Evolutionary conservation across 2,888 invertebrate species (phyloP).

Genomic region (Brenthis ino): DNA sequence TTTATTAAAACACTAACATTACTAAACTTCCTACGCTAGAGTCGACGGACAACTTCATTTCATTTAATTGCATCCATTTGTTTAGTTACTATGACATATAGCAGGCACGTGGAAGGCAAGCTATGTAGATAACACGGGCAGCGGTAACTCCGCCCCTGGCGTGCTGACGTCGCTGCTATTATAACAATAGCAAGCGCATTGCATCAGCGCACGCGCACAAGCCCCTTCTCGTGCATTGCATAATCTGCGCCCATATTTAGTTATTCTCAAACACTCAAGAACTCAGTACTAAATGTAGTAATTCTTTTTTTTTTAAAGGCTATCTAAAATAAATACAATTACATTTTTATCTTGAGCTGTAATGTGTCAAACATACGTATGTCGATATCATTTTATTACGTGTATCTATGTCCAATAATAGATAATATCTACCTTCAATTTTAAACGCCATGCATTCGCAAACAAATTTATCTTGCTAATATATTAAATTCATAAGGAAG

Average conservation of each 20-base stretch:
- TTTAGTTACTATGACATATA: slow-evolving; percentile 19
- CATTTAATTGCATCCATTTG: background rate
- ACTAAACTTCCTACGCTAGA: background rate
- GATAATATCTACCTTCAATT: slow-evolving; percentile 42
- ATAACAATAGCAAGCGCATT: slow-evolving; percentile 47
- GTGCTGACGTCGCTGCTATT: slow-evolving; percentile 49
- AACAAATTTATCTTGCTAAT: slow-evolving; percentile 39
- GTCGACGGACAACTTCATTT: background rate
- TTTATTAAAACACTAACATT: slow-evolving; percentile 1
- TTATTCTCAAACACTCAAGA: slow-evolving; percentile 18
- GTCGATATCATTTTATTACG: slow-evolving; percentile 4
- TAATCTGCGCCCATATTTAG: slow-evolving; percentile 33
- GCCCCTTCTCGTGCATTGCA: slow-evolving; percentile 39
- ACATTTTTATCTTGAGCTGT: slow-evolving; percentile 12
- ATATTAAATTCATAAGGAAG: slow-evolving; percentile 41
- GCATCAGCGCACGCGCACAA: slow-evolving; percentile 47
- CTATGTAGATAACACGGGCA: slow-evolving; percentile 25
- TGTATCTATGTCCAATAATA: slow-evolving; percentile 7
- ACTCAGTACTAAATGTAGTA: slow-evolving; percentile 1
- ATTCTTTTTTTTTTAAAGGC: background rate
- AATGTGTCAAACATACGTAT: slow-evolving; percentile 3
- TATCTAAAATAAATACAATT: background rate
- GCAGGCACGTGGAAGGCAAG: slow-evolving; percentile 22
- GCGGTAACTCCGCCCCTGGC: slow-evolving; percentile 41
- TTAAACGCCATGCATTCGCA: slow-evolving; percentile 39